A percentile compares a stretch with the other conserved stretches of the same genome.
Evolutionary conservation across 1,140 invertebrate genomes (phyloP).

Genomic region (Akabosia matsudoensis): DNA sequence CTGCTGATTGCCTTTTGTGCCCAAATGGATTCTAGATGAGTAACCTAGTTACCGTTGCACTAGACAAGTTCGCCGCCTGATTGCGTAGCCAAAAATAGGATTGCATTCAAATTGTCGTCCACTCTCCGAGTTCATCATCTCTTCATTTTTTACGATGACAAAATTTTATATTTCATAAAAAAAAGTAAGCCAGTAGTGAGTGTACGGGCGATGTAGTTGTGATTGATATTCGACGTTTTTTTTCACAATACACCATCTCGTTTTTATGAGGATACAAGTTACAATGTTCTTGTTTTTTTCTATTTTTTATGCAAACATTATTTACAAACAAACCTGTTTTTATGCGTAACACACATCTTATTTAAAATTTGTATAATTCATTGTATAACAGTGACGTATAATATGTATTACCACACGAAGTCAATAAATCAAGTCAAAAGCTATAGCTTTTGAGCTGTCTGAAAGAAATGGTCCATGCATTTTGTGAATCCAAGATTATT

Average conservation of each 20-base stretch:
- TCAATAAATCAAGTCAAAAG: neutral
- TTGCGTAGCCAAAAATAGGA: no score
- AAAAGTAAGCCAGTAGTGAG: no score
- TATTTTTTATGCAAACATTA: neutral
- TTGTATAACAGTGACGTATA: neutral
- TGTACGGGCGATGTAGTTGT: neutral
- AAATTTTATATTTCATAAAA: no score
- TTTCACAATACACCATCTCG: neutral
- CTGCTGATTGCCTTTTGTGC: conserved; percentile 41
- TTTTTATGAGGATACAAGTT: neutral
- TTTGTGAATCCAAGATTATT: no score
- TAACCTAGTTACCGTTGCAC: no score
- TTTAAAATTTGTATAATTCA: neutral
- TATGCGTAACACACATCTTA: neutral
- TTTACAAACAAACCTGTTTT: neutral
- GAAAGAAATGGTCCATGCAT: no score
- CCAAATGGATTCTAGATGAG: conserved; percentile 17
- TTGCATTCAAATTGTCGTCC: neutral
- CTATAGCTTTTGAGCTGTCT: no score
- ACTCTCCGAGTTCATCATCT: no score
- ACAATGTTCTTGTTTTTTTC: neutral
- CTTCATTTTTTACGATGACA: no score
- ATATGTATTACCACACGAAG: neutral
- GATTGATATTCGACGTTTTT: neutral
- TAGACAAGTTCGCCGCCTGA: no score